A percentile compares a stretch with the other conserved stretches of the same genome.
Evolutionary conservation across 1,140 invertebrate genomes (phyloP).

Genomic region (Chelonus insularis): DNA sequence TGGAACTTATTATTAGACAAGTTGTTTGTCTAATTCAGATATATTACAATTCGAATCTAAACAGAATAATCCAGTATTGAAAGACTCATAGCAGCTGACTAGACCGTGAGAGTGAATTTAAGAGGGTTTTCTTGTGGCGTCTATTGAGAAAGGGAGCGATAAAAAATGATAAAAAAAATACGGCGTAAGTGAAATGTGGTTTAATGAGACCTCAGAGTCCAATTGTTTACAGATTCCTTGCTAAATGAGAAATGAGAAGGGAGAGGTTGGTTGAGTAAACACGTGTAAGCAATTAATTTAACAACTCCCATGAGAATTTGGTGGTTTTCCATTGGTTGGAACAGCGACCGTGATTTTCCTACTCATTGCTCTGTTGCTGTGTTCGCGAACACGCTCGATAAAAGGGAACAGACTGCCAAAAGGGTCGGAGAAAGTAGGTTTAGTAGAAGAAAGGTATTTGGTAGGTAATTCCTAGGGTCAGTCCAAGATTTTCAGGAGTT

Average conservation of each 20-base stretch:
- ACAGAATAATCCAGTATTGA: too few relatives aligned
- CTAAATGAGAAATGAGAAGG: constrained; percentile 4
- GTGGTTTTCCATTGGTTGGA: constrained; percentile 7
- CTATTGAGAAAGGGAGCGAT: too few relatives aligned
- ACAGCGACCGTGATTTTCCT: constrained; percentile 8
- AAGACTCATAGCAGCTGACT: too few relatives aligned
- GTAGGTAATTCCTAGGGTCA: background rate
- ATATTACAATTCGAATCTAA: too few relatives aligned
- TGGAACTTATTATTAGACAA: too few relatives aligned
- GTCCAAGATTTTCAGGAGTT: background rate
- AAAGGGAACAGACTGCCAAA: background rate
- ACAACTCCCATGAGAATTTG: constrained; percentile 3
- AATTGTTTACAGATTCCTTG: constrained; percentile 6
- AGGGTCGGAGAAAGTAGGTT: background rate
- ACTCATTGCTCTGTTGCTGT: background rate
- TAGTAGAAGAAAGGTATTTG: background rate
- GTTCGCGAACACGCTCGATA: constrained; percentile 3
- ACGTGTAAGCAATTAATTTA: constrained; percentile 9
- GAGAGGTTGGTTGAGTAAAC: constrained; percentile 1
- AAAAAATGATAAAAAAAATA: too few relatives aligned
- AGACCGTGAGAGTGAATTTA: too few relatives aligned
- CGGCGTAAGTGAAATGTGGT: background rate
- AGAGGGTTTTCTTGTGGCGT: too few relatives aligned
- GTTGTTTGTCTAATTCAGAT: too few relatives aligned
- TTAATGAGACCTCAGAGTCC: constrained; percentile 7